phyloP scores from a whole-genome alignment of 2,888 invertebrate genomes.

The Andrena haemorrhoa region DNA sequence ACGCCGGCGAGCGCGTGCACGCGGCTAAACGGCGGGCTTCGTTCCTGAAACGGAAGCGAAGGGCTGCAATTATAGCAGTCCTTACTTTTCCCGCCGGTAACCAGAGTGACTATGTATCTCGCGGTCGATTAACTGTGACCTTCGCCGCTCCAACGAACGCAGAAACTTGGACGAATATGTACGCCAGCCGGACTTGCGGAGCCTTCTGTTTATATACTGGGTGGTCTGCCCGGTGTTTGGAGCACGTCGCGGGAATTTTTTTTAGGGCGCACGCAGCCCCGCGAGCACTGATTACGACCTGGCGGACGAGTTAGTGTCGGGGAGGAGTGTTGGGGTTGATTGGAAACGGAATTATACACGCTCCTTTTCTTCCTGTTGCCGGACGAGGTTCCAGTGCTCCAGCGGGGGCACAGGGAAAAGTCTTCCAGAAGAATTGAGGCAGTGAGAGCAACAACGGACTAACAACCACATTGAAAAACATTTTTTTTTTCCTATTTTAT shows the following conservation, averaged over 20 bases:
- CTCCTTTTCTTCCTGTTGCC: neutral
- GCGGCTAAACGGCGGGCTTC: slow-evolving; percentile 27
- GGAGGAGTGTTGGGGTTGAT: neutral
- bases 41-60: slow-evolving; percentile 63
- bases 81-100: slow-evolving; percentile 62
- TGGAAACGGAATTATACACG: neutral
- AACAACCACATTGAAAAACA: no score
- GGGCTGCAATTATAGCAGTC: slow-evolving; percentile 65
- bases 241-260: neutral
- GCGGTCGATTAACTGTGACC: slow-evolving; percentile 78
- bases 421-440: no score
- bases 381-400: no score
- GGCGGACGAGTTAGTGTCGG: neutral
- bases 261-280: neutral
- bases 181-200: neutral
- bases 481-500: no score
- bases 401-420: no score
- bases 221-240: slow-evolving; percentile 21
- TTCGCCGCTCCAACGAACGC: slow-evolving; percentile 68
- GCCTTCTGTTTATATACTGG: slow-evolving; percentile 36
- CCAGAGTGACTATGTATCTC: slow-evolving; percentile 64
- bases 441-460: no score
- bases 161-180: slow-evolving; percentile 49
- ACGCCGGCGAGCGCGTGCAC: neutral
- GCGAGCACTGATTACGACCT: neutral